phyloP scores from a whole-genome alignment of 92 coral and sea anemone species.

The Zoanthus sansibaricus region DNA sequence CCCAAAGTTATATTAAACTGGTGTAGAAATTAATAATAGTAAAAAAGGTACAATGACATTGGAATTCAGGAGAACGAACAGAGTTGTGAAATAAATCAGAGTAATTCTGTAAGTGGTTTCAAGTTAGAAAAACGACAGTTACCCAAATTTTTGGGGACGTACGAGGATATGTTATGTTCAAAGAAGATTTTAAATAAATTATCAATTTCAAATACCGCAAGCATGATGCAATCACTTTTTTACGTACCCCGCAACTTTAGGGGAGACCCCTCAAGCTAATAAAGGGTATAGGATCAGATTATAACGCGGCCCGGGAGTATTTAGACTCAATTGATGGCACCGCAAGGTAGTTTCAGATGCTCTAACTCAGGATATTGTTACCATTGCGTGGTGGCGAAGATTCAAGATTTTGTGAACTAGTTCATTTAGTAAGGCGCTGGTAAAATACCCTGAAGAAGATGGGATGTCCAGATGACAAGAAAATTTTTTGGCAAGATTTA shows the following conservation, averaged over 20 bases:
- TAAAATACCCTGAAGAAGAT: too few relatives aligned
- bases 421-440: too few relatives aligned
- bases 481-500: too few relatives aligned
- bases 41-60: not conserved
- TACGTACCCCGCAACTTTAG: slow-evolving; percentile 51
- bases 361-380: too few relatives aligned
- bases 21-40: not conserved
- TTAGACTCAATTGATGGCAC: slow-evolving; percentile 37
- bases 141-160: slow-evolving; percentile 60
- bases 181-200: slow-evolving; percentile 67
- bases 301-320: slow-evolving; percentile 55
- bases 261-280: slow-evolving; percentile 60
- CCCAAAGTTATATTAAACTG: not conserved
- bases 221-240: slow-evolving; percentile 60
- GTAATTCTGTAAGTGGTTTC: too few relatives aligned
- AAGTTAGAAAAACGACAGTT: slow-evolving; percentile 23
- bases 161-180: slow-evolving; percentile 56
- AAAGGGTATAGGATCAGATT: slow-evolving; percentile 62
- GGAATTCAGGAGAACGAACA: not conserved
- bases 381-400: too few relatives aligned
- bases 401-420: too few relatives aligned
- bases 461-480: too few relatives aligned
- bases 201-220: slow-evolving; percentile 47
- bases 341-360: not conserved
- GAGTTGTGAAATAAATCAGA: too few relatives aligned